Evolutionary conservation across 92 coral and sea anemone species (phyloP).

Genomic region (Scolanthus callimorphus): DNA sequence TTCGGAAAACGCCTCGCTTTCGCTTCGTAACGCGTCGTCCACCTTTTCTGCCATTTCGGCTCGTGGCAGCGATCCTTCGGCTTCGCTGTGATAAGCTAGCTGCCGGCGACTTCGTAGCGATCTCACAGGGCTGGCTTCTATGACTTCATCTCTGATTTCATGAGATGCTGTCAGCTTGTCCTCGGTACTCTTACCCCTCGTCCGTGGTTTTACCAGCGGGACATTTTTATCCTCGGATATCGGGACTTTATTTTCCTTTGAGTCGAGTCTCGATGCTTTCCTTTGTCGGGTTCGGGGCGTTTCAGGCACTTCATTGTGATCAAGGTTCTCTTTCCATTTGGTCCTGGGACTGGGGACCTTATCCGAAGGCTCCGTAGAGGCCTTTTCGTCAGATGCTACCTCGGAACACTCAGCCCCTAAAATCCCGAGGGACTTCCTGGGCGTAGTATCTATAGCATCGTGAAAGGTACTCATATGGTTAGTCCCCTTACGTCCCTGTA

Average conservation of each 20-base stretch:
- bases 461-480: too few species aligned
- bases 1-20: background rate
- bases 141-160: conserved; percentile 3
- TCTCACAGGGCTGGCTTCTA: conserved; percentile 10
- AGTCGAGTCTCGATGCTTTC: background rate
- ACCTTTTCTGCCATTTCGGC: background rate
- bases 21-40: background rate
- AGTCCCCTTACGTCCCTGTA: too few species aligned
- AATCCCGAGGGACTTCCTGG: conserved; percentile 8
- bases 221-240: background rate
- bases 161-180: conserved; percentile 1
- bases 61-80: background rate
- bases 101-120: conserved; percentile 18
- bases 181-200: conserved; percentile 28
- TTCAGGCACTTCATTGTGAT: conserved; percentile 12
- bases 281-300: background rate
- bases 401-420: background rate
- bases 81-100: background rate
- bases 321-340: conserved; percentile 54
- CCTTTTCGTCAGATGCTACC: conserved; percentile 2
- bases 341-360: conserved; percentile 45
- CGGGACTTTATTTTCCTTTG: background rate
- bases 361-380: background rate
- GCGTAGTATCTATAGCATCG: too few species aligned
- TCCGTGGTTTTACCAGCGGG: conserved; percentile 14